Base-by-base conservation (phyloP, 2,797 vertebrate species). In the Anomalospiza imberbis region DNA sequence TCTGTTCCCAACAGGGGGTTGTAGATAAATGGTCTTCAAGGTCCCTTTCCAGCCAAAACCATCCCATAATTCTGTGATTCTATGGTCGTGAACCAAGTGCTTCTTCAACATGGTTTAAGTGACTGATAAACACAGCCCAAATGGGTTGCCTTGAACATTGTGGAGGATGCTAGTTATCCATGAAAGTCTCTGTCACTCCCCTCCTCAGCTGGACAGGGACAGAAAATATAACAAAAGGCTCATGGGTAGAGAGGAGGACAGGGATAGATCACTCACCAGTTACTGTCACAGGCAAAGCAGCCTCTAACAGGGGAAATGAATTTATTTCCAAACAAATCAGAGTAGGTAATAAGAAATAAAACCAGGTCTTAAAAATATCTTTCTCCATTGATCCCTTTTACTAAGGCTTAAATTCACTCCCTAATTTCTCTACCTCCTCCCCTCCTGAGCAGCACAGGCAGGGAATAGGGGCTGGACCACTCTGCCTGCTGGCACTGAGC, bases 1-100 rank as follows among this genome's bases (percentile, higher is more conserved):
- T 62, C 44, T 77, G n/a, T 26, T 38, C 21, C 19, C 5, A 4
- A 2, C 7, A 54, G 8, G 5, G 4, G 2, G 2, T 4, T 42
- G 34, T 28, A 55, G 17, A 19, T 40, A 12, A 6, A 21, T 63
- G 57, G 5, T 38, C 6, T 60, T 14, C 45, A 24, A 53, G n/a
- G 11, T 58, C 12, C 12, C 9, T 36, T 65, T 12, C 58, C 29
- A 65, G 9, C 7, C 45, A 6, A 76, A 71, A 31, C 18, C 7
- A 31, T 31, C 20, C 9, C 13, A 13, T 7, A n/a, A 47, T 71
- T 57, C 21, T 22, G 6, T 19, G 17, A 58, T 70, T 51, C 8
- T 34, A 2, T 16, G 5, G 53, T 60, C 51, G 65, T 81, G 40
- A 67, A 55, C 53, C 17, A 79, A 81, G n/a, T 67, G 44, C 17